These are phyloP conservation scores for Cuniculus paca DNA, from an alignment of 2,797 vertebrate genomes.

Conservation along the genomic window DNA sequence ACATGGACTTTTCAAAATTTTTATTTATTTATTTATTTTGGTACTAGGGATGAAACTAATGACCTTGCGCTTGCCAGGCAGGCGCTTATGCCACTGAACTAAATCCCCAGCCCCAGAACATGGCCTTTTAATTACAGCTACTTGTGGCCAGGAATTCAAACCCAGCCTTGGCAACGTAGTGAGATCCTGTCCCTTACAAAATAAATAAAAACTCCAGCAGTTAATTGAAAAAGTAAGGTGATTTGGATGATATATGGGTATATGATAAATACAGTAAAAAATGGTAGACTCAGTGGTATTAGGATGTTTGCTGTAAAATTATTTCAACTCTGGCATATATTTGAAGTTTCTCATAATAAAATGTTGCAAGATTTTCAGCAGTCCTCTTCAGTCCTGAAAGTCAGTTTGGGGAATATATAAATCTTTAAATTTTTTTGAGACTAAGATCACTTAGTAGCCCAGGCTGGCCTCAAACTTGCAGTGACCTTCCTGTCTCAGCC, in stretches of 20 bases:
- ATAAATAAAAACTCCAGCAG: conserved; percentile 12
- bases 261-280: conserved; percentile 26
- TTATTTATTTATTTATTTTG: too few relatives aligned
- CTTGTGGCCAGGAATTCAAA: background rate
- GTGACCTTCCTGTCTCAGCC: background rate
- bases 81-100: too few relatives aligned
- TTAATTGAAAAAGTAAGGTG: conserved; percentile 26
- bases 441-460: background rate
- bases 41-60: too few relatives aligned
- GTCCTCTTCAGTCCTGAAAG: conserved; percentile 18
- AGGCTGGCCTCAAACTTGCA: background rate
- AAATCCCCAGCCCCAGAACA: too few relatives aligned
- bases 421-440: background rate
- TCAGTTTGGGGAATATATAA: conserved; percentile 14
- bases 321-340: conserved; percentile 37
- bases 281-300: conserved; percentile 29
- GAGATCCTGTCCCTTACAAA: background rate
- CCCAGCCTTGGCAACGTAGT: background rate
- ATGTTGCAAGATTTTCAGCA: background rate
- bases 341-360: conserved; percentile 51
- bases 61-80: too few relatives aligned
- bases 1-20: too few relatives aligned
- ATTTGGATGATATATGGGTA: background rate
- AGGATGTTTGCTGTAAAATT: conserved; percentile 9
- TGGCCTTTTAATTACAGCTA: too few relatives aligned